Evolutionary conservation across 2,113 vertebrate species (phyloP).

Genomic region (Brachypteracias leptosomus): DNA sequence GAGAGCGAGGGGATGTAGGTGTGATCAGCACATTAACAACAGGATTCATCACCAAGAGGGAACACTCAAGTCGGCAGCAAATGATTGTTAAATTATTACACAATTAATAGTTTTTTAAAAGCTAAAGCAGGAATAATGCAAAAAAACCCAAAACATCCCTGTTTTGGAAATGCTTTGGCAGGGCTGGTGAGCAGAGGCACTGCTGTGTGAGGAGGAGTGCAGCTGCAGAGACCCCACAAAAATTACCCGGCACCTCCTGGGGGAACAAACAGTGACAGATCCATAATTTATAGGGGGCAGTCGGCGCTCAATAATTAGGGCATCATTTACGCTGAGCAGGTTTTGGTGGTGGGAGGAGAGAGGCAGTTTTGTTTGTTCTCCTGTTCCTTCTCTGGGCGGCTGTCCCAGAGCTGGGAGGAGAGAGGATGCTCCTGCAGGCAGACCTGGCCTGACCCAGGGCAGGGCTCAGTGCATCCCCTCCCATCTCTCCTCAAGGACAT

Average conservation of each 20-base stretch:
- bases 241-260: not conserved
- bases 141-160: not conserved
- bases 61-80: not conserved
- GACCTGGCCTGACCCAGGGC: not conserved
- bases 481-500: not conserved
- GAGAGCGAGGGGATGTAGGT: not conserved
- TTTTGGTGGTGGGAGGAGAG: not conserved
- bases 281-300: slow-evolving; percentile 8
- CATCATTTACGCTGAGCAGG: not conserved
- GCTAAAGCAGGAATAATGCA: not conserved
- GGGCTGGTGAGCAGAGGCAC: not conserved
- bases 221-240: not conserved
- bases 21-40: not conserved
- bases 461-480: not conserved
- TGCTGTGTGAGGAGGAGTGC: not conserved
- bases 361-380: not conserved
- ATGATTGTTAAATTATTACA: not conserved
- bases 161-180: not conserved
- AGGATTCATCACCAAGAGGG: not conserved
- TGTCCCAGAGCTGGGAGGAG: not conserved
- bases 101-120: not conserved
- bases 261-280: not conserved
- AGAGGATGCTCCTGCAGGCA: not conserved
- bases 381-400: not conserved
- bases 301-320: not conserved